Evolutionary conservation across 2,113 vertebrate species (phyloP), one percentile per base, ranked within the genome.

Genomic region (Eublepharis macularius): DNA sequence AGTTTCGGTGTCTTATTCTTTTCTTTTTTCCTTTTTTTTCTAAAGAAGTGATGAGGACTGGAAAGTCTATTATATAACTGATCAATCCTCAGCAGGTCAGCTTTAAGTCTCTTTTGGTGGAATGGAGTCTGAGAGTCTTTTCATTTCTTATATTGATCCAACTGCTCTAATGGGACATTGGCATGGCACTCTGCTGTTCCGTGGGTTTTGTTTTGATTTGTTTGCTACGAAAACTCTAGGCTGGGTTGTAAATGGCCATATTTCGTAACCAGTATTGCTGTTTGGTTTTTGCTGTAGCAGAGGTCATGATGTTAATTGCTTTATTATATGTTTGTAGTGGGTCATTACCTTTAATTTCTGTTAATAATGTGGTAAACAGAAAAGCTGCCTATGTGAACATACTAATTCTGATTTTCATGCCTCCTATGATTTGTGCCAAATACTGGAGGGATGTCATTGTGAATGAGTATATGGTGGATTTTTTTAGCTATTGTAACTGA

Each of bases 61-160:
- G 14, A 65, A 88, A 43, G 75, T 74, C 63, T 89, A 81, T 81
- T 90, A 91, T 92, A 91, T 76, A 92, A 86, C 66, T 69, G 90
- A 87, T 92, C 92, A 92, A 91, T 93, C 92, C 88, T 92, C 63
- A 88, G 49, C 34, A 60, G 66, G 75, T 87, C 86, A 90, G 87
- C 86, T 88, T 92, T 57, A 86, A 88, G 74, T 87, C 54, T 65
- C 36, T 1, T 90, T 82, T 63, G 78, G 57, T 77, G 86, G 90
- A 94, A 94, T 88, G 76, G 93, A 94, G 29, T 29, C 83, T 65
- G 74, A 90, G 86, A 83, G 43, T 39, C 88, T 92, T 89, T 93
- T 86, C 41, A 89, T 84, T 17, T 45, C 91, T 88, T 90, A n/a
- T 92, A 94, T 92, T 89, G 92, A 94, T 90, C 90, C 60, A 83